phyloP scores from a whole-genome alignment of 1,140 invertebrate species.

The Euwallacea similis region DNA sequence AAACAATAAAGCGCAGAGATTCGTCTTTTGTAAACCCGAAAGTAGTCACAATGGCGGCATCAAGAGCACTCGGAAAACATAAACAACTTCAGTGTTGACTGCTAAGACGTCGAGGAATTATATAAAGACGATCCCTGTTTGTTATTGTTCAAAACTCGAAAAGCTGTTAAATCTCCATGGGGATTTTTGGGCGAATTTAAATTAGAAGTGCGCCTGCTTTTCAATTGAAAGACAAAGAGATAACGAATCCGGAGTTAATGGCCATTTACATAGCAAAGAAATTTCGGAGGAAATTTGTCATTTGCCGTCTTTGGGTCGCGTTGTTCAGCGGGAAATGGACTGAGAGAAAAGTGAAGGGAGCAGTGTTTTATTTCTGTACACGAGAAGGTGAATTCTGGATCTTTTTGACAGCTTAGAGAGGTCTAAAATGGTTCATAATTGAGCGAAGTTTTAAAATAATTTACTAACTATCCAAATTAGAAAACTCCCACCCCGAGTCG shows the following conservation, averaged over 20 bases:
- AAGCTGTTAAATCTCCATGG: conserved; percentile 39
- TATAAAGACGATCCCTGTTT: conserved; percentile 35
- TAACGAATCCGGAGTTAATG: conserved; percentile 41
- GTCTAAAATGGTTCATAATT: too few species aligned
- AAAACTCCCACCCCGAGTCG: too few species aligned
- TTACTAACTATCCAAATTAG: too few species aligned
- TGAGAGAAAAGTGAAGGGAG: neutral
- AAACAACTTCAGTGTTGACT: conserved; percentile 29
- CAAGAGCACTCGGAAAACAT: conserved; percentile 23
- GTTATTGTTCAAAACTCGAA: conserved; percentile 37
- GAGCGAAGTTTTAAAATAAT: too few species aligned
- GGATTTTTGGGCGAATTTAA: conserved; percentile 38
- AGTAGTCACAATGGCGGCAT: neutral
- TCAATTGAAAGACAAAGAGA: conserved; percentile 38
- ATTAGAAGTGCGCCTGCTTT: conserved; percentile 37
- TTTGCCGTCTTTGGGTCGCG: conserved; percentile 11
- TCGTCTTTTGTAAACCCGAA: too few species aligned
- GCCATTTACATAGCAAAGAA: conserved; percentile 48
- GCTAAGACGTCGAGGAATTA: conserved; percentile 32
- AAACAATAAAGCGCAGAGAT: too few species aligned
- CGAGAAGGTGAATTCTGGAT: too few species aligned
- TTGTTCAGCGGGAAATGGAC: conserved; percentile 12
- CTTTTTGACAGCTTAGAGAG: too few species aligned
- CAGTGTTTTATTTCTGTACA: too few species aligned
- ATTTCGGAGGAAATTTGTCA: conserved; percentile 31